Conservation (phyloP, 2,888 invertebrate genomes). For the Tolmerus cingulatus region DNA sequence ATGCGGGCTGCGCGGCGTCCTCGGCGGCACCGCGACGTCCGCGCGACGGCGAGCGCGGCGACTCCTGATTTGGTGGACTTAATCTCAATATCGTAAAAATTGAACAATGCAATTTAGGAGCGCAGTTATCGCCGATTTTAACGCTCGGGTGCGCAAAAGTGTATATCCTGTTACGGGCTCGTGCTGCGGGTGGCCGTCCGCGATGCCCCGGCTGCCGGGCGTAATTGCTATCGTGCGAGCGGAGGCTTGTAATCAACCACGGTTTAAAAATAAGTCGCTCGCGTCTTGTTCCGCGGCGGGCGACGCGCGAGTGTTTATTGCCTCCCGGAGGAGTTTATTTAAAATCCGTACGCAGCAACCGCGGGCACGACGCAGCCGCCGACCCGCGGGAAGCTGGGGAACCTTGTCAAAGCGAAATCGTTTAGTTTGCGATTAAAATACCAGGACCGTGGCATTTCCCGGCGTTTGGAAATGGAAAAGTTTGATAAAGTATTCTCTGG, state of each 20-base stretch:
- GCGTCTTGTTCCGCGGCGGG: not conserved
- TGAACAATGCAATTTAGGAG: not conserved
- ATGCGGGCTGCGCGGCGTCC: not conserved
- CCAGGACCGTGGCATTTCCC: too few relatives aligned
- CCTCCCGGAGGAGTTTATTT: not conserved
- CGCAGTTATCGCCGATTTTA: not conserved
- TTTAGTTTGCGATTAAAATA: not conserved
- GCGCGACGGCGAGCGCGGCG: not conserved
- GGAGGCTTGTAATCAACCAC: not conserved
- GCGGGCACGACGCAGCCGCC: not conserved
- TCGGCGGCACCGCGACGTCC: not conserved
- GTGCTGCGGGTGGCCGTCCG: not conserved
- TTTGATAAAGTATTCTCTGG: not conserved
- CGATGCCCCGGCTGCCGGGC: not conserved
- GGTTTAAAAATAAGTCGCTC: constrained; percentile 25
- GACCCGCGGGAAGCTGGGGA: not conserved
- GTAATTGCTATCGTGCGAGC: not conserved
- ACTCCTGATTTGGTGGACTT: constrained; percentile 21
- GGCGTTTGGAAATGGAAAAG: too few relatives aligned
- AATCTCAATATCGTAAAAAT: constrained; percentile 16
- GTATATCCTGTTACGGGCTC: not conserved
- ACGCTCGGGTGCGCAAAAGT: not conserved
- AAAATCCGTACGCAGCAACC: not conserved
- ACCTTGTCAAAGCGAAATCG: not conserved
- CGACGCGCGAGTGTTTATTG: not conserved